Evolutionary conservation across 1,140 invertebrate species (phyloP), one percentile per base, ranked within the genome.

Genomic region (Drosophila subpulchrella): DNA sequence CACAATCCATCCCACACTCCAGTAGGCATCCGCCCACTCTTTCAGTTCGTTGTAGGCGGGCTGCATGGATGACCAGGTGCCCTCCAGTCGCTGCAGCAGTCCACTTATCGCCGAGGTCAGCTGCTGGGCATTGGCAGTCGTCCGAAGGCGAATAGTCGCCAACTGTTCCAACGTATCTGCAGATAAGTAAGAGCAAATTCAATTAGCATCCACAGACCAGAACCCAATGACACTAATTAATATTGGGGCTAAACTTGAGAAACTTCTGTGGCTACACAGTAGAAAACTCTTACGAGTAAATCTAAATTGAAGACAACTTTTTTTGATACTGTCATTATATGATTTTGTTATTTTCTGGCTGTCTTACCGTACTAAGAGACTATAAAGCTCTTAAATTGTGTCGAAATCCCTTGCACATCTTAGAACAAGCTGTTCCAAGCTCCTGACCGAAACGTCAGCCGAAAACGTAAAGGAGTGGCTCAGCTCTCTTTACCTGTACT

Each of bases 101-200:
- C 61, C 74, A 58, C 85, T 91, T 32, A 92, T 75, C 15, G 90
- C 91, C 10, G 77, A 78, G n/a, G 91, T 92, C 15, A 92, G 55
- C 56, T 79, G 73, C 68, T 92, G 91, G 0, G 91, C 91, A 60
- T 91, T 92, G 7, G 91, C 86, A 17, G 91, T 92, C 10, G 91
- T 92, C 34, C 89, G 68, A 57, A 89, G 85, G 11, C 89, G 73
- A 47, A 92, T 92, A 47, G 71, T 88, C 11, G 91, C 83, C 71
- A 92, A 51, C 53, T 92, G 91, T 39, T 92, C 91, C 44, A 92
- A 53, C 1, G 91, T 92, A 57, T 92, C 91, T 92, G 78, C 24
- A 44, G 17, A 17, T 24, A 38, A 68, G 46, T 67, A 51, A 65
- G 61, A 60, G 55, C 17, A 50, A 76, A 83, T 88, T 88, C 71